These are phyloP conservation scores for Aurelia coerulea DNA, from an alignment of 30 jellyfish, hydroid and myxozoan species.

Conservation along the genomic window DNA sequence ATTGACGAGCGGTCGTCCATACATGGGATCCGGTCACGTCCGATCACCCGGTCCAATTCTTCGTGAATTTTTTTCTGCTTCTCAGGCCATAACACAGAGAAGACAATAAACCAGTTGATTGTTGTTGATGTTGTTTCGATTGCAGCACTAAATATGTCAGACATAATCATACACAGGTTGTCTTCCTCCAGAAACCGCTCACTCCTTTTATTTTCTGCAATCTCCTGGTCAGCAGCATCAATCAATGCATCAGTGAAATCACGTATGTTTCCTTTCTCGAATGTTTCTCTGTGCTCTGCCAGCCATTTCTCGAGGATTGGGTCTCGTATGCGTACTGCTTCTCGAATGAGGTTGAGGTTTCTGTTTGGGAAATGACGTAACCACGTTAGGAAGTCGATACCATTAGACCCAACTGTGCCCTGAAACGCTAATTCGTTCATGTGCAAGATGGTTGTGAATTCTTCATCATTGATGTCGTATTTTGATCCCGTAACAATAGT, in stretches of 20 bases:
- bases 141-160: conserved; percentile 63
- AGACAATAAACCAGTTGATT: conserved; percentile 50
- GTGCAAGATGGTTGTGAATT: conserved; percentile 11
- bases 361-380: conserved; percentile 37
- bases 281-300: conserved; percentile 41
- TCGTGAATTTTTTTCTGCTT: conserved; percentile 34
- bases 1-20: conserved; percentile 41
- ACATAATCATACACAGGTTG: conserved; percentile 20
- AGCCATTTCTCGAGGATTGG: conserved; percentile 55
- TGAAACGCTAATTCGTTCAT: neutral
- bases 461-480: conserved; percentile 43
- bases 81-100: conserved; percentile 59
- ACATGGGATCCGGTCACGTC: conserved; percentile 35
- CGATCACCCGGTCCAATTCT: conserved; percentile 54
- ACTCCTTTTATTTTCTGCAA: conserved; percentile 14
- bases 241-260: conserved; percentile 59
- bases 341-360: conserved; percentile 15
- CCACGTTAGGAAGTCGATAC: conserved; percentile 45
- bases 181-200: conserved; percentile 17
- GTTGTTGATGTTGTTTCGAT: conserved; percentile 60
- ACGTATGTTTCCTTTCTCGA: conserved; percentile 17
- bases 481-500: neutral
- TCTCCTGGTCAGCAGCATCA: conserved; percentile 43
- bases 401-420: conserved; percentile 32
- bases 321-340: conserved; percentile 40